Percentiles rank a stretch among this genome's conserved stretches.
These are phyloP conservation scores for Sipha flava DNA, from an alignment of 1,140 invertebrate species.

Conservation along the genomic window DNA sequence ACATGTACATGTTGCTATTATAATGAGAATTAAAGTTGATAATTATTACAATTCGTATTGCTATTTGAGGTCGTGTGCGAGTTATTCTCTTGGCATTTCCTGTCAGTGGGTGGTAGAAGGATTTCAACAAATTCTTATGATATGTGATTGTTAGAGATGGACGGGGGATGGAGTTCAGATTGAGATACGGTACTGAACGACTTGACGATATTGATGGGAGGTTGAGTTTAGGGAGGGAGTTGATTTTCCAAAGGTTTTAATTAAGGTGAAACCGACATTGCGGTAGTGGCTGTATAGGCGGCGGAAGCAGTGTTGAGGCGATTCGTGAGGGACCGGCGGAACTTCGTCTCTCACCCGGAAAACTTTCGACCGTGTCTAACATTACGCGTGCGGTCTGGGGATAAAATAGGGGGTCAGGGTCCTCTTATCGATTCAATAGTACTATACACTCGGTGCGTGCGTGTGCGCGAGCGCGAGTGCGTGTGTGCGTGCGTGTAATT, in stretches of 20 bases:
- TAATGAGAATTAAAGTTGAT: no score
- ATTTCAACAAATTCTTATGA: no score
- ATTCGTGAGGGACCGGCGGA: neutral
- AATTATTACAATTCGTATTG: no score
- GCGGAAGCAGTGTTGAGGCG: neutral
- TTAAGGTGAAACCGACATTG: neutral
- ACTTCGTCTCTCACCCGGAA: neutral
- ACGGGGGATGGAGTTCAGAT: no score
- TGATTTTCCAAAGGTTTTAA: neutral
- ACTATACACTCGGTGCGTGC: neutral
- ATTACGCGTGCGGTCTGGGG: neutral
- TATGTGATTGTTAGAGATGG: no score
- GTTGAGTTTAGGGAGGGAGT: no score
- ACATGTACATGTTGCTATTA: no score
- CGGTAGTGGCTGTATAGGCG: neutral
- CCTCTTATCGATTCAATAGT: slow-evolving; percentile 24
- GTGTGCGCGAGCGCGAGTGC: neutral
- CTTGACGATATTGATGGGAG: no score
- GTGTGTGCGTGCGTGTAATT: neutral
- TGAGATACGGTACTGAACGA: no score
- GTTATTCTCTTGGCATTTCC: no score
- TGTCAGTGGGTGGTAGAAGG: no score
- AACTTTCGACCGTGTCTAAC: slow-evolving; percentile 26
- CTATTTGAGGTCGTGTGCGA: no score
- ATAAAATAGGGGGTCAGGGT: neutral